Base-by-base conservation (phyloP, 2,888 invertebrate genomes). In the Slavum lentiscoides region DNA sequence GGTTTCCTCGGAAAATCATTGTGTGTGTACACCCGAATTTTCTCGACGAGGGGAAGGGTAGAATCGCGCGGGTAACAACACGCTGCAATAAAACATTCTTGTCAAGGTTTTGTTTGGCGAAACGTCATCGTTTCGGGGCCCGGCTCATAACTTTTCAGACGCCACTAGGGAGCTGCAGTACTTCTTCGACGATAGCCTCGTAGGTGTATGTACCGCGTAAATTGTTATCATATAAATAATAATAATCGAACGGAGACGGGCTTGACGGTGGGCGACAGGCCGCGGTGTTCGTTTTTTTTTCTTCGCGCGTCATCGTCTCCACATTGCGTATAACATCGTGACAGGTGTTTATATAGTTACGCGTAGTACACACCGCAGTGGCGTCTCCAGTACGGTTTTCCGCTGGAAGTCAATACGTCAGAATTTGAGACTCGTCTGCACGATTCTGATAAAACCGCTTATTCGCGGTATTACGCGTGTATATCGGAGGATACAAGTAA, bases 11-110 rank as follows among this genome's bases (percentile, higher is more conserved):
- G 49, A 53, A 30, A 69, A 53, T 53, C 49, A 55, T 68, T 62
- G 69, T 76, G 58, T 58, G 58, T 67, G 23, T 55, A 55, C 23
- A 49, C 13, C 11, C 49, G 58, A 39, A 19, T 64, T 43, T 77
- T 64, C 23, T 72, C 55, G 70, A 70, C 64, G 58, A 80, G 23
- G n/a, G 55, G 39, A 30, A 2, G 1, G 30, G 55, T 9, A 19
- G 58, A 64, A 72, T 13, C 19, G 21, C 17, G 21, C 37, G 53
- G 55, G 21, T 39, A 62, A 37, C n/a, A n/a, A n/a, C n/a, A n/a
- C 13, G 55, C 30, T 39, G 72, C 70, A 37, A 80, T 80, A 80
- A 80, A 80, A 72, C 80, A 80, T 80, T 58, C 72, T 72, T 80
- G 80, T 72, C 80, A 55, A 70, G 70, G 49, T 70, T 62, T 49